Conservation (phyloP, 2,113 vertebrate genomes). For the Phrynosoma blainvillii region DNA sequence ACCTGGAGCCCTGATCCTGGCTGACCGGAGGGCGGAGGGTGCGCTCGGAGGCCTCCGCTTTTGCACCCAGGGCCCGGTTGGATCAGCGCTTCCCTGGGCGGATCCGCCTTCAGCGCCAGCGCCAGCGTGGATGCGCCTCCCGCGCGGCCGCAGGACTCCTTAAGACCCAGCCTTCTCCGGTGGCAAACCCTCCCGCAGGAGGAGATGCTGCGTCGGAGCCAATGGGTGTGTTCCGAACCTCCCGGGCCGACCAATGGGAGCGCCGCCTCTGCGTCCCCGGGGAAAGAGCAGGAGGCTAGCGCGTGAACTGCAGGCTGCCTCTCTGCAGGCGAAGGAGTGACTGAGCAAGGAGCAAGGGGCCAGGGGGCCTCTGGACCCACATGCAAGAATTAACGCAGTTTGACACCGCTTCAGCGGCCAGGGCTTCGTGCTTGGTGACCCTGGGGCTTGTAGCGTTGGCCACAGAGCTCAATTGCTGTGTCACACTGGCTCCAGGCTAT, state of each 20-base stretch:
- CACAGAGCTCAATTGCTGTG: no score
- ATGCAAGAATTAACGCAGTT: no score
- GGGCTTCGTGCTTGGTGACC: no score
- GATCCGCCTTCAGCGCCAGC: not conserved
- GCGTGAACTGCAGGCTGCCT: conserved; percentile 7
- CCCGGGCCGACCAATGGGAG: conserved; percentile 17
- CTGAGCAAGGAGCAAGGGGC: not conserved
- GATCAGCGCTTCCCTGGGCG: no score
- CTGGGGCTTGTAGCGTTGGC: no score
- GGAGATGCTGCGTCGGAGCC: not conserved
- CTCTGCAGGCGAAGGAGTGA: not conserved
- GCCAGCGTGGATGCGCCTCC: not conserved
- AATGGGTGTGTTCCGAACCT: not conserved
- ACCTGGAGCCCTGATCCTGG: no score
- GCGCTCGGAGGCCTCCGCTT: no score
- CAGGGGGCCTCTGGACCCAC: not conserved
- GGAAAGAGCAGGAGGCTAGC: not conserved
- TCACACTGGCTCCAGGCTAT: no score
- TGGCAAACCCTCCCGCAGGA: not conserved
- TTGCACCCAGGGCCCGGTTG: no score
- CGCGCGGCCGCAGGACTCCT: not conserved
- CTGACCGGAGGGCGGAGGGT: no score
- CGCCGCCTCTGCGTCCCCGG: not conserved
- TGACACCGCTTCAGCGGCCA: no score
- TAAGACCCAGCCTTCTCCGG: not conserved